phyloP scores from a whole-genome alignment of 1,140 invertebrate species.

The Fopius arisanus region DNA sequence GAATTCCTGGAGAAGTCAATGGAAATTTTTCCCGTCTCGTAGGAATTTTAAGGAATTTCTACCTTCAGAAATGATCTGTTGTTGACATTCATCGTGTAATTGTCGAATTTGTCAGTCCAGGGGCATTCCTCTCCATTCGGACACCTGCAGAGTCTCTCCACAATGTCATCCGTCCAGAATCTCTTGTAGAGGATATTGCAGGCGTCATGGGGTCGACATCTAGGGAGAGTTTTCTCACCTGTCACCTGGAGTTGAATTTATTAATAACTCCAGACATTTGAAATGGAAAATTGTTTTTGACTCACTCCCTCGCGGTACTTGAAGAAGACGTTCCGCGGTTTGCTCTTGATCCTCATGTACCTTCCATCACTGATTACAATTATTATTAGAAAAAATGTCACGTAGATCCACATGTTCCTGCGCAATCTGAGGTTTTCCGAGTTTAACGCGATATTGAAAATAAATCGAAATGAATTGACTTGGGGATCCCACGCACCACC shows the following conservation, averaged over 20 bases:
- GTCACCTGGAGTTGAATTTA: constrained; percentile 51
- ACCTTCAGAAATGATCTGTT: constrained; percentile 68
- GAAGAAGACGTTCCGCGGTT: constrained; percentile 46
- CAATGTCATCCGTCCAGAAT: constrained; percentile 65
- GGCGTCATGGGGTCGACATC: constrained; percentile 59
- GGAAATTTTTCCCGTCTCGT: too few relatives aligned
- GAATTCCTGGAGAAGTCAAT: too few relatives aligned
- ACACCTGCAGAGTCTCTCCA: constrained; percentile 68
- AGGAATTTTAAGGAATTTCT: background rate
- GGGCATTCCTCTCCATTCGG: constrained; percentile 66
- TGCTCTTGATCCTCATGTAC: constrained; percentile 51
- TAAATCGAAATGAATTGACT: constrained; percentile 15
- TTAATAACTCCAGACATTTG: background rate
- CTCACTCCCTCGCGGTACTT: constrained; percentile 50
- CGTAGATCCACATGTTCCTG: constrained; percentile 6
- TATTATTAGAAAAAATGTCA: background rate
- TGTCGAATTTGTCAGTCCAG: constrained; percentile 50
- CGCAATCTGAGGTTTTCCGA: background rate
- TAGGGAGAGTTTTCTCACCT: constrained; percentile 65
- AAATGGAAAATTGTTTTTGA: constrained; percentile 17
- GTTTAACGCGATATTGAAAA: constrained; percentile 4
- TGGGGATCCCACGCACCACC: constrained; percentile 31
- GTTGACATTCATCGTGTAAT: constrained; percentile 60
- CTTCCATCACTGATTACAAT: background rate
- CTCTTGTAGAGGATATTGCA: constrained; percentile 67